A percentile compares a stretch with the other conserved stretches of the same genome.
These are phyloP conservation scores for Arctocebus calabarensis DNA, from an alignment of 2,797 vertebrate species.

Conservation along the genomic window DNA sequence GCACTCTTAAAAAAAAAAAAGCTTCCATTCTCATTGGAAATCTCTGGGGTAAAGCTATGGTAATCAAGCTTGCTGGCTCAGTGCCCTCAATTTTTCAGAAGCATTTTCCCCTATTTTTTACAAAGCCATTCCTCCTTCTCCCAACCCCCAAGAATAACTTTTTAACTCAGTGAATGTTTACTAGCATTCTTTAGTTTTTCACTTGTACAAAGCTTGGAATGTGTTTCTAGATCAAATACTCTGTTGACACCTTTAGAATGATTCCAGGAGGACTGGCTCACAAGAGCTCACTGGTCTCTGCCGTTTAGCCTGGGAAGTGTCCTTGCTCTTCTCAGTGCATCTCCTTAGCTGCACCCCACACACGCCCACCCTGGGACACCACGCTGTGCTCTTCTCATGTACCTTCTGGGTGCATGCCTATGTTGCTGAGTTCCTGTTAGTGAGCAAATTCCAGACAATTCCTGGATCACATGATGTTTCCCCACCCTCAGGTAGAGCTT, in stretches of 20 bases:
- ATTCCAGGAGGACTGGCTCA: not conserved
- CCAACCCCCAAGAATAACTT: not conserved
- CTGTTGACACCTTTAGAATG: conserved; percentile 11
- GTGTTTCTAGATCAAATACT: conserved; percentile 30
- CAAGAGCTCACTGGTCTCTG: not conserved
- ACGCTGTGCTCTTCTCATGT: not conserved
- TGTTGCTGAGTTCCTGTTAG: not conserved
- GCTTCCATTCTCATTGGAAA: conserved; percentile 37
- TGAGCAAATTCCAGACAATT: not conserved
- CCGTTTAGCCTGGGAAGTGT: not conserved
- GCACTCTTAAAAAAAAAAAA: not conserved
- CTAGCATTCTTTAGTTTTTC: conserved; percentile 39
- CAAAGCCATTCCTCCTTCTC: not conserved
- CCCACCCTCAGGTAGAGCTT: not conserved
- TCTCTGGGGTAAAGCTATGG: not conserved
- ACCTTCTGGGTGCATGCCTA: not conserved
- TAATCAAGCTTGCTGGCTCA: conserved; percentile 62
- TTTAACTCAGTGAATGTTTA: conserved; percentile 47
- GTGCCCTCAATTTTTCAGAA: conserved; percentile 45
- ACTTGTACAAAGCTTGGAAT: not conserved
- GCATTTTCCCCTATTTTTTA: conserved; percentile 35
- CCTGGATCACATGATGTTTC: not conserved
- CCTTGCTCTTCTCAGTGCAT: not conserved
- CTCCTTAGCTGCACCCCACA: not conserved
- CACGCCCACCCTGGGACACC: no score